Percentiles rank a stretch among this genome's conserved stretches.
These are phyloP conservation scores for Zonitis immaculata DNA, from an alignment of 2,888 invertebrate genomes.

Conservation along the genomic window DNA sequence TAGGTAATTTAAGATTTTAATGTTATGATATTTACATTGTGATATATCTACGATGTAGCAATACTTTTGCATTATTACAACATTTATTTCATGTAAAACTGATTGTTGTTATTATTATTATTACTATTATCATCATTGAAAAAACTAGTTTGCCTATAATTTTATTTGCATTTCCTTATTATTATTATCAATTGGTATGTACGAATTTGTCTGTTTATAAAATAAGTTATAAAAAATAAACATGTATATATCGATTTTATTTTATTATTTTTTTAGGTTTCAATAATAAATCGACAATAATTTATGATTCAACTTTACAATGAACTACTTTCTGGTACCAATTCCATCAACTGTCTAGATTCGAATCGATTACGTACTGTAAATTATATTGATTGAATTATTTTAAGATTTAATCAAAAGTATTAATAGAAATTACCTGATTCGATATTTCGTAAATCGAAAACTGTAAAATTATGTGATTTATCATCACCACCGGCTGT, in stretches of 20 bases:
- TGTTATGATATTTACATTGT: conserved; percentile 28
- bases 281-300: not conserved
- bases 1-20: conserved; percentile 23
- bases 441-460: conserved; percentile 57
- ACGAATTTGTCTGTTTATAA: conserved; percentile 32
- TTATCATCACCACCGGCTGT: conserved; percentile 83
- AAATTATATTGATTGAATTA: too few species aligned
- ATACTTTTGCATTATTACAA: conserved; percentile 36
- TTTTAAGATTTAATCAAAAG: conserved; percentile 15
- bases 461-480: conserved; percentile 65
- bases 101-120: conserved; percentile 22
- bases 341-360: conserved; percentile 45
- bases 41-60: conserved; percentile 26
- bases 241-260: conserved; percentile 23
- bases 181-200: conserved; percentile 28
- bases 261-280: too few species aligned
- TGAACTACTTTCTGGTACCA: conserved; percentile 25
- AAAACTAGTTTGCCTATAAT: conserved; percentile 13
- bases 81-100: conserved; percentile 19
- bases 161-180: conserved; percentile 9
- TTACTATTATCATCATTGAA: conserved; percentile 20
- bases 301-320: conserved; percentile 4
- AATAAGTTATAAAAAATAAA: conserved; percentile 26
- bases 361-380: conserved; percentile 53
- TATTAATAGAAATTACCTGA: conserved; percentile 53